Evolutionary conservation across 2,888 invertebrate species (phyloP).

Genomic region (Cheilosia grossa): DNA sequence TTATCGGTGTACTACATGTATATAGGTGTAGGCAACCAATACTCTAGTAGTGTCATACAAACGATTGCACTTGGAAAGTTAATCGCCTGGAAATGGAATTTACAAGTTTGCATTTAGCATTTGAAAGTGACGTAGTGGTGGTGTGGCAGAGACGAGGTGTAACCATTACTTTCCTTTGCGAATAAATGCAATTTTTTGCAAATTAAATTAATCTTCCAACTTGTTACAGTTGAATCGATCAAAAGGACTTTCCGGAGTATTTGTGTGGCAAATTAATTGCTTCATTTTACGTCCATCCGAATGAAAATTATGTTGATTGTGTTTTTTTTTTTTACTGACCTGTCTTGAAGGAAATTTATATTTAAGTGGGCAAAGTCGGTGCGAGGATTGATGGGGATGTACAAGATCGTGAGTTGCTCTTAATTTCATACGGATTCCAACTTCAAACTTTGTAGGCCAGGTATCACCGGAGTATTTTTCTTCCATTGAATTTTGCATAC

Average conservation of each 20-base stretch:
- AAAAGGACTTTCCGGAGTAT: constrained; percentile 9
- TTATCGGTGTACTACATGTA: constrained; percentile 11
- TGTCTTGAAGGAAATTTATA: no score
- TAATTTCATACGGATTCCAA: no score
- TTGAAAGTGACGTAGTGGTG: constrained; percentile 2
- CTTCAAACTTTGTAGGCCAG: no score
- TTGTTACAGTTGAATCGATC: constrained; percentile 3
- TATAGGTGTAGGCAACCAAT: constrained; percentile 6
- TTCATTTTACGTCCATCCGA: background rate
- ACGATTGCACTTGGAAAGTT: constrained; percentile 51
- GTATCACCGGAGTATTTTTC: no score
- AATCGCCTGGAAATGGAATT: constrained; percentile 55
- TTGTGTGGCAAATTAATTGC: constrained; percentile 9
- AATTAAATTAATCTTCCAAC: constrained; percentile 43
- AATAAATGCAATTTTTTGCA: constrained; percentile 44
- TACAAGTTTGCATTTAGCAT: constrained; percentile 38
- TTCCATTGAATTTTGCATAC: no score
- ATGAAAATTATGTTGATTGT: background rate
- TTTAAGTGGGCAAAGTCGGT: no score
- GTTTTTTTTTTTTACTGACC: no score
- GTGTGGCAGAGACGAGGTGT: constrained; percentile 9
- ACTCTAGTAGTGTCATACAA: constrained; percentile 20
- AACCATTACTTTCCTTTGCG: constrained; percentile 39
- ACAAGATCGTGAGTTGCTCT: no score
- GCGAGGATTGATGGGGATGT: no score